phyloP scores from a whole-genome alignment of 1,140 invertebrate species.

The Aplysia californica region DNA sequence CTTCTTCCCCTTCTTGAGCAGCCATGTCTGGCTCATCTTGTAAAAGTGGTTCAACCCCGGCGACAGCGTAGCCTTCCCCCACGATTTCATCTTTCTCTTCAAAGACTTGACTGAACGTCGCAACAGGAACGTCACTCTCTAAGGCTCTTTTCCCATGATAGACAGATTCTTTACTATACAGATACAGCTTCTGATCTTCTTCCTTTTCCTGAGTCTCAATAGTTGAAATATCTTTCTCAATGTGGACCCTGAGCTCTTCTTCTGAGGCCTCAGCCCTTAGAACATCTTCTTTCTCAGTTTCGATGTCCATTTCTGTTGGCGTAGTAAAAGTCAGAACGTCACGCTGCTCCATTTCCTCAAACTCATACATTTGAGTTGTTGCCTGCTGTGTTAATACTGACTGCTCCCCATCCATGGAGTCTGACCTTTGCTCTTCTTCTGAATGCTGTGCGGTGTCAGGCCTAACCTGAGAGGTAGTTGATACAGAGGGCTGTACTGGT shows the following conservation, averaged over 20 bases:
- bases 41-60: slow-evolving; percentile 7
- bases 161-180: slow-evolving; percentile 36
- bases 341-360: too few species aligned
- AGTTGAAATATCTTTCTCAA: neutral
- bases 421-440: too few species aligned
- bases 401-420: too few species aligned
- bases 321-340: too few species aligned
- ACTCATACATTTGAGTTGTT: too few species aligned
- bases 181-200: slow-evolving; percentile 32
- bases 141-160: slow-evolving; percentile 57
- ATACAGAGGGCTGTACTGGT: too few species aligned
- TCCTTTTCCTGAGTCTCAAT: neutral
- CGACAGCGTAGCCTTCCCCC: slow-evolving; percentile 24
- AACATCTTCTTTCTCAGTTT: slow-evolving; percentile 11
- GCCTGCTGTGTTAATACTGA: too few species aligned
- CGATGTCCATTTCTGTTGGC: too few species aligned
- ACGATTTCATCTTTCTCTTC: slow-evolving; percentile 31
- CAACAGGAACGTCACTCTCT: slow-evolving; percentile 8
- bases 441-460: slow-evolving; percentile 17
- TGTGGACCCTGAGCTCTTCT: neutral
- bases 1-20: slow-evolving; percentile 30
- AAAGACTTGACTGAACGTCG: slow-evolving; percentile 25
- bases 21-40: slow-evolving; percentile 5
- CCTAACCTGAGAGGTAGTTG: slow-evolving; percentile 3
- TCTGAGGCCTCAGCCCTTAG: neutral